Base-by-base conservation (phyloP, 2,888 invertebrate species). In the Perizoma affinitatum region DNA sequence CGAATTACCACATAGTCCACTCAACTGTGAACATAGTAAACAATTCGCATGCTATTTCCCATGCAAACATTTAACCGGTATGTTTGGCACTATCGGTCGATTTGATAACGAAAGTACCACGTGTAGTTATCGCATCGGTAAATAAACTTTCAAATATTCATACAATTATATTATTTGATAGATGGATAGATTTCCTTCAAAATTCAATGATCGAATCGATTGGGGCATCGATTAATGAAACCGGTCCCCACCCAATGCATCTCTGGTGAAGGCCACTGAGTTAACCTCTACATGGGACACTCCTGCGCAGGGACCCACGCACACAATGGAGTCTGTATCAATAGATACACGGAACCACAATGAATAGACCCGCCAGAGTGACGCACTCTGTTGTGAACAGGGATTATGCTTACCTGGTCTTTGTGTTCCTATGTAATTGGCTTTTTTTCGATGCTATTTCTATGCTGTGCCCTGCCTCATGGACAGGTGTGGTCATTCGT, bases 181-280 rank as follows among this genome's bases (percentile, higher is more conserved):
- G 10, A 60, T 58, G 47, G 35, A 41, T 61, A 52, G 45, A 57
- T 54, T 52, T 59, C 36, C 33, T 11, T 34, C 53, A 7, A 8
- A 9, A 60, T 58, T 61, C 53, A 58, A 58, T 63, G 57, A 59
- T 49, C 40, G 40, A 59, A 61, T 53, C 22, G 45, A 61, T 59
- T 43, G 45, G 45, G 46, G 43, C 7, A 53, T 79, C 78, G 75
- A 85, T 84, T 83, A 82, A 80, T 83, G 71, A 72, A 80, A 86
- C 84, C 84, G 83, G 82, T 85, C 84, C 22, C 75, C 80, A 87
- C 83, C 74, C 81, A 88, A 81, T 90, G 84, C 90, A 87, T 82
- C 87, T 82, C 88, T 89, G 87, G 87, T 88, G 91, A 92, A 92
- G 91, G 91, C 89, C 91, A 89, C 84, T 80, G 81, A 85, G 78